A percentile compares a stretch with the other conserved stretches of the same genome.
phyloP scores from a whole-genome alignment of 2,888 invertebrate species.

The Trissoscelio sp. region DNA sequence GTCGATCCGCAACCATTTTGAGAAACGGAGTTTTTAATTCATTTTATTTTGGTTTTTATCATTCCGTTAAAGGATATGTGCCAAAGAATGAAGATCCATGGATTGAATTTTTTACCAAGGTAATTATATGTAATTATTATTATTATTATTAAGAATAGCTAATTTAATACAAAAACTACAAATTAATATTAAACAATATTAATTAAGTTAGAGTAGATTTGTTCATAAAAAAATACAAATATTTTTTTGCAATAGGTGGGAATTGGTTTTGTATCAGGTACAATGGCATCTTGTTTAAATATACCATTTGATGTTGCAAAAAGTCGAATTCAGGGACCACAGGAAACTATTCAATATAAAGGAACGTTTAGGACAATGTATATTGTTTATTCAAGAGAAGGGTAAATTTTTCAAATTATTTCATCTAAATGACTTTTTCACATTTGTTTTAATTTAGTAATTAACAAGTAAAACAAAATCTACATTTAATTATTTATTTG shows the following conservation, averaged over 20 bases:
- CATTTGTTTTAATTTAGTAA: background rate
- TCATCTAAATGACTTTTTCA: background rate
- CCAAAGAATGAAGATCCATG: conserved; percentile 88
- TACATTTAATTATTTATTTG: background rate
- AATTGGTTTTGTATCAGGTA: conserved; percentile 95
- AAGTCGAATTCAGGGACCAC: conserved; percentile 97
- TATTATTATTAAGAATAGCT: too few species aligned
- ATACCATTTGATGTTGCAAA: conserved; percentile 99
- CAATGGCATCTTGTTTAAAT: conserved; percentile 93
- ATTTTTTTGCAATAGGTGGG: conserved; percentile 79
- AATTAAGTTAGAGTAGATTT: too few species aligned
- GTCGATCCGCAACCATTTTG: conserved; percentile 93
- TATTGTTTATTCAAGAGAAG: conserved; percentile 93
- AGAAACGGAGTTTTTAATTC: conserved; percentile 96
- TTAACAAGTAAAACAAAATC: background rate
- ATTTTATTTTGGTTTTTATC: conserved; percentile 98
- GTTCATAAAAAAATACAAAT: too few species aligned
- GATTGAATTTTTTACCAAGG: conserved; percentile 89
- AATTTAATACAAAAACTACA: too few species aligned
- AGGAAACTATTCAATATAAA: conserved; percentile 91
- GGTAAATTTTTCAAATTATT: conserved; percentile 85
- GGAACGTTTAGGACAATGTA: conserved; percentile 89
- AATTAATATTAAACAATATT: too few species aligned
- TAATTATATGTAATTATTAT: too few species aligned
- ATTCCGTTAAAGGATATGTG: conserved; percentile 91